Evolutionary conservation across 1,140 invertebrate species (phyloP), one percentile per base, ranked within the genome.

Genomic region (Temnothorax curvispinosus): DNA sequence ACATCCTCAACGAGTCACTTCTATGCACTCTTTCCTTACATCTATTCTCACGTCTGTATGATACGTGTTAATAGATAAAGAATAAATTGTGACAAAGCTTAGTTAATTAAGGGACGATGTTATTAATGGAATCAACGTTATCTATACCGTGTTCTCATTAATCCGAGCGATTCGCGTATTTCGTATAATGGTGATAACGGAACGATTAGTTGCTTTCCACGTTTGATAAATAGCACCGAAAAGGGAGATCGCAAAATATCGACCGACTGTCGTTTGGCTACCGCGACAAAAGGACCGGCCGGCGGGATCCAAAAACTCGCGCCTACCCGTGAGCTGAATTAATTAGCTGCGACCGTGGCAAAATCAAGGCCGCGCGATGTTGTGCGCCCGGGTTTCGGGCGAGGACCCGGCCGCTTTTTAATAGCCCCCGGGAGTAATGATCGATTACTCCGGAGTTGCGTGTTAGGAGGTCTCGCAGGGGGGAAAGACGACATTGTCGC

Each of bases 401-500:
- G 82, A 72, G 50, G 75, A 78, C 58, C 18, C 69, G 44, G 62
- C 60, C 71, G 87, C 76, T 88, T 88, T 87, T 88, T 88, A 88
- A 87, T 88, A 87, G 85, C 88, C 86, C 64, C 64, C 52, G n/a
- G 72, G 58, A 88, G 74, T 72, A 80, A 87, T 77, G 84, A 87
- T 89, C 87, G 87, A 87, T 89, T 88, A 88, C 71, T 35, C 44
- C 35, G 69, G 69, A 82, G 60, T 81, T 86, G 80, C 87, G 71
- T 88, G 84, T 72, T 88, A 85, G 76, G 84, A 88, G 88, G 88
- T 90, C 87, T 77, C 35, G 15, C 65, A 50, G 52, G 65, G 50
- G 64, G 76, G 27, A 27, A 27, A 27, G 81, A 88, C 77, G 38
- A 90, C 81, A 89, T 88, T 89, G 88, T 89, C 88, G 88, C 82